These are phyloP conservation scores for Tiliqua scincoides DNA, from an alignment of 2,113 vertebrate genomes.

Conservation along the genomic window DNA sequence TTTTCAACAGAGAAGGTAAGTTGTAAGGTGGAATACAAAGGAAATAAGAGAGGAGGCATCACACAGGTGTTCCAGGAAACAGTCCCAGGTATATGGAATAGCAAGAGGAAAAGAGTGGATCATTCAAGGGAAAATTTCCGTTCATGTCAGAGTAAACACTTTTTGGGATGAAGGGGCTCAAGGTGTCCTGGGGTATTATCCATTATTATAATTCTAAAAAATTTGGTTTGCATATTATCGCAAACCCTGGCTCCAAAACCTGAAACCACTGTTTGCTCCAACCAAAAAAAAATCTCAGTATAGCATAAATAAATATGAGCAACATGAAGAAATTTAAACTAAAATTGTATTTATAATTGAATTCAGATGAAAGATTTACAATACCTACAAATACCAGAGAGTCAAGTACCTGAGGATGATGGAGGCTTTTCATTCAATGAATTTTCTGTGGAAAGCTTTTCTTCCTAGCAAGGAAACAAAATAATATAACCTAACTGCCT, in stretches of 20 bases:
- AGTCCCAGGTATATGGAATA: too few relatives aligned
- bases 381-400: not conserved
- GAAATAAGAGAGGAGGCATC: not conserved
- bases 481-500: not conserved
- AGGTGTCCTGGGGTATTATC: not conserved
- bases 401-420: slow-evolving; percentile 78
- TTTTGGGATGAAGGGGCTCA: not conserved
- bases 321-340: not conserved
- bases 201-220: not conserved
- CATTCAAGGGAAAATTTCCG: too few relatives aligned
- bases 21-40: too few relatives aligned
- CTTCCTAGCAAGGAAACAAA: slow-evolving; percentile 69
- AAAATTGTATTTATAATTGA: not conserved
- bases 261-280: too few relatives aligned
- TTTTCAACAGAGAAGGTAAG: too few relatives aligned
- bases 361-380: not conserved
- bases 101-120: too few relatives aligned
- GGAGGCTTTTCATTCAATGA: slow-evolving; percentile 60
- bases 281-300: not conserved
- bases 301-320: not conserved
- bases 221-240: not conserved
- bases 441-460: slow-evolving; percentile 51
- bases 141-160: not conserved
- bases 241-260: not conserved
- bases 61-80: too few relatives aligned